phyloP scores from a whole-genome alignment of 2,888 invertebrate genomes.

The Linnaemya vulpina region DNA sequence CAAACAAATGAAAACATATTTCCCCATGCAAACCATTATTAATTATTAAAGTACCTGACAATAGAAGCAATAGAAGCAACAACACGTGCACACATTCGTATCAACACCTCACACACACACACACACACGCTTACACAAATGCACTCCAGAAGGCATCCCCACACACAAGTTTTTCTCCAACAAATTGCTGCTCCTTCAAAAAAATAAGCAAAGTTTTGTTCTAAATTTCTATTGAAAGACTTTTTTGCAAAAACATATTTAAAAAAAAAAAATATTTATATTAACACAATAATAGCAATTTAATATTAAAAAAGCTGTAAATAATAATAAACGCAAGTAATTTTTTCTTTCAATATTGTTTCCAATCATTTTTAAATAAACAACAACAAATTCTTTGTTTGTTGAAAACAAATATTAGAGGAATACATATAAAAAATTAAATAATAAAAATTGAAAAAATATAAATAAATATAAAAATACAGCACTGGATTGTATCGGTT shows the following conservation, averaged over 20 bases:
- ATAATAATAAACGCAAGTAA: background rate
- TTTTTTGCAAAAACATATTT: background rate
- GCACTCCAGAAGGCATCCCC: background rate
- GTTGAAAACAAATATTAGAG: constrained; percentile 21
- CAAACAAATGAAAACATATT: background rate
- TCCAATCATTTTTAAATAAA: background rate
- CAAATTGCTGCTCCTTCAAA: background rate
- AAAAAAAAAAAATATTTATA: background rate
- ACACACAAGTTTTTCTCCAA: background rate
- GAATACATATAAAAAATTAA: constrained; percentile 7
- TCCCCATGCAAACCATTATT: constrained; percentile 45
- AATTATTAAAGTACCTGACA: constrained; percentile 73
- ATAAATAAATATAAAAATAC: too few relatives aligned
- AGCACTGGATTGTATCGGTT: constrained; percentile 77
- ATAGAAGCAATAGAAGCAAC: constrained; percentile 72
- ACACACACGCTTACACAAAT: background rate
- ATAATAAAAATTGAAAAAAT: too few relatives aligned
- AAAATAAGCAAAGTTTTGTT: background rate
- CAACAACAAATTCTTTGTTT: constrained; percentile 6
- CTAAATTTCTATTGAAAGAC: background rate
- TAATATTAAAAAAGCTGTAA: background rate
- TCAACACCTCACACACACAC: background rate
- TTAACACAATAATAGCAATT: background rate
- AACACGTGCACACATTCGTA: background rate
- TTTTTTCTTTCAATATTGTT: background rate